A percentile compares a stretch with the other conserved stretches of the same genome.
These are phyloP conservation scores for Pristiophorus japonicus DNA, from an alignment of 2,113 vertebrate species.

Conservation along the genomic window DNA sequence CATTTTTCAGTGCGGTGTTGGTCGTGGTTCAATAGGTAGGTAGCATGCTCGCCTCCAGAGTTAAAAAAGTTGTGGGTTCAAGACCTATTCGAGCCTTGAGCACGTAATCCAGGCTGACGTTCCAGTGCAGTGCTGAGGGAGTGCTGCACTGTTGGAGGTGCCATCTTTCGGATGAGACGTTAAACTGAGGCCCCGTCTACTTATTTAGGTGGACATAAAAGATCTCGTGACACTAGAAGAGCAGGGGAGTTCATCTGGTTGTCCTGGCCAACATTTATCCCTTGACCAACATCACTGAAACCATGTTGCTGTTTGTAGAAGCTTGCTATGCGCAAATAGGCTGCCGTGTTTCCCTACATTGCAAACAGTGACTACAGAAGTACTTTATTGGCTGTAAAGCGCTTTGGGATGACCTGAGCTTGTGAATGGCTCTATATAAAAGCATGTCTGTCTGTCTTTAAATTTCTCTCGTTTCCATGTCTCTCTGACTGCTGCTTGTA, in stretches of 20 bases:
- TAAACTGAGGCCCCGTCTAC: not conserved
- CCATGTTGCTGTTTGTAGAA: not conserved
- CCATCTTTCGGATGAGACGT: not conserved
- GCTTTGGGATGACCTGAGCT: not conserved
- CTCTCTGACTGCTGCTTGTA: not conserved
- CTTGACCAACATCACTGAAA: not conserved
- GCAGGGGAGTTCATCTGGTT: not conserved
- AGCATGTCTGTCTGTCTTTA: not conserved
- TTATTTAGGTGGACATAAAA: not conserved
- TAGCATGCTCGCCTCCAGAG: not conserved
- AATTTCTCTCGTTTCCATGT: not conserved
- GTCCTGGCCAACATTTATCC: not conserved
- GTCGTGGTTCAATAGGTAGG: not conserved
- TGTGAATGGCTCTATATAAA: not conserved
- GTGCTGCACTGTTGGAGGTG: not conserved
- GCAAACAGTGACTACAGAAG: not conserved
- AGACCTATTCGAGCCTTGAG: not conserved
- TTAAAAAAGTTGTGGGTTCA: not conserved
- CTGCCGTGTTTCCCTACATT: not conserved
- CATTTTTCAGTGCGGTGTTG: not conserved
- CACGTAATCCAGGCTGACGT: not conserved
- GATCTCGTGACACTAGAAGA: not conserved
- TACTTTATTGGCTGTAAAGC: not conserved
- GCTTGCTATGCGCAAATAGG: conserved; percentile 15
- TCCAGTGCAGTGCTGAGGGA: not conserved